A percentile compares a stretch with the other conserved stretches of the same genome.
Evolutionary conservation across 2,888 invertebrate species (phyloP).

Genomic region (Euplexia lucipara): DNA sequence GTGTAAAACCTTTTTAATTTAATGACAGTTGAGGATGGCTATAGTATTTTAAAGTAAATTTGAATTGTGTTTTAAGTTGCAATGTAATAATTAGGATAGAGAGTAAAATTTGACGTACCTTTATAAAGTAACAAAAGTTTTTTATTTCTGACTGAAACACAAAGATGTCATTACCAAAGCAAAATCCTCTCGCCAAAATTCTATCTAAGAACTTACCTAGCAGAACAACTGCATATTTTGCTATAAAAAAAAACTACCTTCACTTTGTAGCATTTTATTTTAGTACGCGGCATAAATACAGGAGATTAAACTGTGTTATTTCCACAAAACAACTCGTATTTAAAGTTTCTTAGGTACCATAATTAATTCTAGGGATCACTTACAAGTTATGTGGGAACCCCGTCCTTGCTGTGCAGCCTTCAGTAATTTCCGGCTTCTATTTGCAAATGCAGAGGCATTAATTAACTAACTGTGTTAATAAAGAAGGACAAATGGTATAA

Average conservation of each 20-base stretch:
- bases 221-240: no score
- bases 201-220: no score
- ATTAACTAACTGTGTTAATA: slow-evolving; percentile 12
- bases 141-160: no score
- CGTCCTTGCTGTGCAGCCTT: slow-evolving; percentile 18
- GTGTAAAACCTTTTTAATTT: no score
- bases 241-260: neutral
- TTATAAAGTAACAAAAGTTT: no score
- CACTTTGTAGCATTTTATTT: neutral
- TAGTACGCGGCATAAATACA: neutral
- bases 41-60: neutral
- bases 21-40: neutral
- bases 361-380: slow-evolving; percentile 43
- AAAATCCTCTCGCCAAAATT: no score
- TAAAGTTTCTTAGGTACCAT: slow-evolving; percentile 12
- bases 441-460: slow-evolving; percentile 22
- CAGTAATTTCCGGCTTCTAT: slow-evolving; percentile 42
- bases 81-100: neutral
- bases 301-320: neutral
- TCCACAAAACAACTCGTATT: neutral
- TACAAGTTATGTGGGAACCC: slow-evolving; percentile 23
- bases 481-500: no score
- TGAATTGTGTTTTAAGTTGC: neutral
- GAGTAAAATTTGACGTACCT: neutral
- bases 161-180: no score